A percentile compares a stretch with the other conserved stretches of the same genome.
Evolutionary conservation across 2,797 vertebrate genomes (phyloP).

Genomic region (Propithecus perrieri): DNA sequence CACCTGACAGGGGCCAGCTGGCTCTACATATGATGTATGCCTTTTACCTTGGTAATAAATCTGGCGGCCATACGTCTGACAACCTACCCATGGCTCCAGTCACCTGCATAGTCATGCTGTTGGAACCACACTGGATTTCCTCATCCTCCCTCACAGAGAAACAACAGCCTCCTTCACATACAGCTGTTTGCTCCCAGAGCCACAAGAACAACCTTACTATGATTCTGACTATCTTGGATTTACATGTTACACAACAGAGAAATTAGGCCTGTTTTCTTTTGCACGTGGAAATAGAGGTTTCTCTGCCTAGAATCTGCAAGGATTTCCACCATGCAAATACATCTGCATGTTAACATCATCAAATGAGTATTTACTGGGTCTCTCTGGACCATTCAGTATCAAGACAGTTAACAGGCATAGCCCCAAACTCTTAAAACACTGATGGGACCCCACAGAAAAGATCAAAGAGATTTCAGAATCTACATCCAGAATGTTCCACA

Average conservation of each 20-base stretch:
- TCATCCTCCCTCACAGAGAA: background rate
- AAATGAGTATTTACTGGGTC: background rate
- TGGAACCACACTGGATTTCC: background rate
- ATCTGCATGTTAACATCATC: background rate
- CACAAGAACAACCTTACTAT: background rate
- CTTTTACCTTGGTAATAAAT: slow-evolving; percentile 40
- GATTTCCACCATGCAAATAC: background rate
- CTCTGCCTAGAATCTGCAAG: background rate
- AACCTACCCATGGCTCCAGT: slow-evolving; percentile 48
- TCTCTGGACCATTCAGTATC: background rate
- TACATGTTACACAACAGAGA: background rate
- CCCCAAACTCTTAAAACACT: background rate
- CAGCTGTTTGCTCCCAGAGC: background rate
- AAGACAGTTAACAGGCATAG: background rate
- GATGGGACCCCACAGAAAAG: background rate
- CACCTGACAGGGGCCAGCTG: slow-evolving; percentile 68
- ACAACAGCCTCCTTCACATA: background rate
- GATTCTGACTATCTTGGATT: background rate
- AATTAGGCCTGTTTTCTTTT: background rate
- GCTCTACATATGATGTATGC: background rate
- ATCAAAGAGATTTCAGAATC: slow-evolving; percentile 1
- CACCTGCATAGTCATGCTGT: background rate
- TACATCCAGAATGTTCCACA: background rate
- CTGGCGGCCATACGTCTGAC: slow-evolving; percentile 43
- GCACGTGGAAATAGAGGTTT: background rate